Percentiles rank a stretch among this genome's conserved stretches.
phyloP scores from a whole-genome alignment of 2,113 vertebrate species.

The Halichoeres trimaculatus region DNA sequence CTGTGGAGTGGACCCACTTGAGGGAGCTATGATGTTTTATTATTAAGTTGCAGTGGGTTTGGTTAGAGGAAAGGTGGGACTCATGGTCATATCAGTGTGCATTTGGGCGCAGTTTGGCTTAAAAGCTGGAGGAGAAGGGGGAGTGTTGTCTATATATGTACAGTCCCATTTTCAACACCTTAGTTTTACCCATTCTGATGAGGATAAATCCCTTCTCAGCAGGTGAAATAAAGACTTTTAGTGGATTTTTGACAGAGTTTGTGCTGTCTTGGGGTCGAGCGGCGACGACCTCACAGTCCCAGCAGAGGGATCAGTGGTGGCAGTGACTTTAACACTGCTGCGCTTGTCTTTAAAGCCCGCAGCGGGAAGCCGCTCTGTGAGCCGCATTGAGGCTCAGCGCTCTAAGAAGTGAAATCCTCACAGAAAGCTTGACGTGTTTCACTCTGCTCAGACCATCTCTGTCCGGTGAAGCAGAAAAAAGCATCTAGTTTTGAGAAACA shows the following conservation, averaged over 20 bases:
- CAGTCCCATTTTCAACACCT: neutral
- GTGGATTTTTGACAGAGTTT: neutral
- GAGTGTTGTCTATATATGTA: too few relatives aligned
- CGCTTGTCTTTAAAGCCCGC: constrained; percentile 31
- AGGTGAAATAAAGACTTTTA: constrained; percentile 11
- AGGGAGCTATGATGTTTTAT: too few relatives aligned
- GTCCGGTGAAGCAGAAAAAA: neutral
- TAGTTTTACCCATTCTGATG: neutral
- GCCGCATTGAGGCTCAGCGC: constrained; percentile 27
- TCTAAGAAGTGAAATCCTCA: constrained; percentile 11
- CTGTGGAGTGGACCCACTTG: too few relatives aligned
- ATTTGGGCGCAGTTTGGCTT: too few relatives aligned
- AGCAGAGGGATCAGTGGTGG: constrained; percentile 13
- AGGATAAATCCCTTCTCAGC: neutral
- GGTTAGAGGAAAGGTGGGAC: too few relatives aligned
- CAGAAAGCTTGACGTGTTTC: neutral
- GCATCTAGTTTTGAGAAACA: neutral
- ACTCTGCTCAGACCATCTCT: neutral
- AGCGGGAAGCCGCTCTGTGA: constrained; percentile 13
- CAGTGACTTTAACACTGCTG: constrained; percentile 12
- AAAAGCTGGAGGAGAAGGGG: too few relatives aligned
- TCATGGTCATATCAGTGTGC: too few relatives aligned
- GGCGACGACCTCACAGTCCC: constrained; percentile 1
- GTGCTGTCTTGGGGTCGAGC: neutral
- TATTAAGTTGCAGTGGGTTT: too few relatives aligned